Conservation (phyloP, 2,888 invertebrate species). For the Caenorhabditis becei region DNA sequence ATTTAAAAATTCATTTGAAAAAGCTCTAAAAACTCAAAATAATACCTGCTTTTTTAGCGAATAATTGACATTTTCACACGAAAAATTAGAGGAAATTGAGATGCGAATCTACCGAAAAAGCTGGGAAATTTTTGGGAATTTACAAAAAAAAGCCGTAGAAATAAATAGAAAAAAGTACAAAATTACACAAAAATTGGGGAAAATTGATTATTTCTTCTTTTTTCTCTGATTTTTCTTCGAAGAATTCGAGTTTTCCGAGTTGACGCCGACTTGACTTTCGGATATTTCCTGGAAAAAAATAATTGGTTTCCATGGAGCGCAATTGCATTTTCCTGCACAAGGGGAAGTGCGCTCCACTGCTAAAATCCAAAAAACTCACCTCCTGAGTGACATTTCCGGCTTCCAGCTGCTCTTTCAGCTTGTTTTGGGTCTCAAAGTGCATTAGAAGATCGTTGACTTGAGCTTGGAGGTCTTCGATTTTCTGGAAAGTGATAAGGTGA, state of each 20-base stretch:
- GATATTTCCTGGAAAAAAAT: slow-evolving; percentile 37
- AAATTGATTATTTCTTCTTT: slow-evolving; percentile 39
- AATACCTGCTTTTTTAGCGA: too few relatives aligned
- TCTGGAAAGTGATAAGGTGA: slow-evolving; percentile 75
- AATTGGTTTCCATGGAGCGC: background rate
- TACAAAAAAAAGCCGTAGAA: background rate
- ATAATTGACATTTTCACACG: too few relatives aligned
- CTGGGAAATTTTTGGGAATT: background rate
- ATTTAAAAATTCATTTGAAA: too few relatives aligned
- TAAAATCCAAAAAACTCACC: slow-evolving; percentile 34
- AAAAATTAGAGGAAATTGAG: too few relatives aligned
- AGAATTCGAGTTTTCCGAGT: slow-evolving; percentile 20
- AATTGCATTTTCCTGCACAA: background rate
- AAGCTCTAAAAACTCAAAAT: too few relatives aligned
- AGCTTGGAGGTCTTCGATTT: slow-evolving; percentile 91
- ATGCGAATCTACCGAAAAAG: background rate
- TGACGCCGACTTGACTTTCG: slow-evolving; percentile 46
- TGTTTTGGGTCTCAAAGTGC: slow-evolving; percentile 91
- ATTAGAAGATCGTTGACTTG: slow-evolving; percentile 97
- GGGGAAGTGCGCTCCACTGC: too few relatives aligned
- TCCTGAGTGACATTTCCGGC: slow-evolving; percentile 58
- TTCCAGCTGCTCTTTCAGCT: slow-evolving; percentile 80
- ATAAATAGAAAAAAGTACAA: background rate
- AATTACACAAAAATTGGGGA: background rate
- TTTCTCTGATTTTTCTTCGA: slow-evolving; percentile 38